Conservation (phyloP, 2,797 vertebrate species). For the Cyclura pinguis region DNA sequence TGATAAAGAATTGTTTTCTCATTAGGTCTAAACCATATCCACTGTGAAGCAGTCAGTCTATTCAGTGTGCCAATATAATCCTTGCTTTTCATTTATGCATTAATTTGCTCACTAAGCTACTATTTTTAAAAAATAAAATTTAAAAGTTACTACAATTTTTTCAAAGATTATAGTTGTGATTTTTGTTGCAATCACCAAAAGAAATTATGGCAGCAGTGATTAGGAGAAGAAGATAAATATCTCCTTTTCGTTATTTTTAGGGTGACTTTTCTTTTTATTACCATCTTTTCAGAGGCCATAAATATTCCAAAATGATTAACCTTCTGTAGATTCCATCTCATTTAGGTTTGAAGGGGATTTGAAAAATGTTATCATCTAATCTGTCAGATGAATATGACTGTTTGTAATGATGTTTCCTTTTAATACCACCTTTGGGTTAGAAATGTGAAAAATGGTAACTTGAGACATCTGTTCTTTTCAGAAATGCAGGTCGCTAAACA, state of each 20-base stretch:
- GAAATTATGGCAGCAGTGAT: slow-evolving; percentile 22
- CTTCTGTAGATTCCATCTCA: slow-evolving; percentile 69
- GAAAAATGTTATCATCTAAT: slow-evolving; percentile 69
- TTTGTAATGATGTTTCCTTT: slow-evolving; percentile 69
- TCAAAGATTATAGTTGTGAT: slow-evolving; percentile 55
- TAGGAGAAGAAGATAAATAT: slow-evolving; percentile 71
- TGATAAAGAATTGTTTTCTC: not conserved
- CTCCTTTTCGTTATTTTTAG: slow-evolving; percentile 69
- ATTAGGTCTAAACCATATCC: not conserved
- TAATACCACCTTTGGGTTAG: slow-evolving; percentile 70
- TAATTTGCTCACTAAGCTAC: slow-evolving; percentile 19
- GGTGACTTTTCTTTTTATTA: slow-evolving; percentile 70
- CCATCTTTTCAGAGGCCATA: slow-evolving; percentile 69
- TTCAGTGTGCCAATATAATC: not conserved
- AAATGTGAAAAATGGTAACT: slow-evolving; percentile 71
- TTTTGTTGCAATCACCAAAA: slow-evolving; percentile 53
- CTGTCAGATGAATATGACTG: slow-evolving; percentile 71
- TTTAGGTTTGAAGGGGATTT: slow-evolving; percentile 69
- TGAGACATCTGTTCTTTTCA: slow-evolving; percentile 77
- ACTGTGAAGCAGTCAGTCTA: not conserved
- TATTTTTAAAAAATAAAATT: slow-evolving; percentile 18
- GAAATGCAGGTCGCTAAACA: slow-evolving; percentile 51
- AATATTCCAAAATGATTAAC: slow-evolving; percentile 72
- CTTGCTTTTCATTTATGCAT: not conserved
- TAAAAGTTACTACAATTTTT: not conserved